A percentile compares a stretch with the other conserved stretches of the same genome.
Evolutionary conservation across 2,113 vertebrate species (phyloP).

Genomic region (Semnornis frantzii): DNA sequence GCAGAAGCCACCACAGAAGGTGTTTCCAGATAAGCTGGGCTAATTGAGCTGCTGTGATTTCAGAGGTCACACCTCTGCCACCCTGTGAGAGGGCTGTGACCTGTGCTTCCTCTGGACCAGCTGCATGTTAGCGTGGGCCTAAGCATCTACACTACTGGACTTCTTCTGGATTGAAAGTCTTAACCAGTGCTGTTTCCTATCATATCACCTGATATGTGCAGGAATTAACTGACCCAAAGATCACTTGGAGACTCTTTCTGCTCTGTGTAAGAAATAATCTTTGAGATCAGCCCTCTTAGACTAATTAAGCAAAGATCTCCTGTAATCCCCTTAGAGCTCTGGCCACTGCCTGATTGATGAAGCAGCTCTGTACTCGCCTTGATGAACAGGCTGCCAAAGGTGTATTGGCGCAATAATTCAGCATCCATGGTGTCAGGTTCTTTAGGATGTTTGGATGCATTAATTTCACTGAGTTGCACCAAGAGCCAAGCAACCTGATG

Average conservation of each 20-base stretch:
- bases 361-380: neutral
- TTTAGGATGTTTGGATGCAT: neutral
- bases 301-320: slow-evolving; percentile 26
- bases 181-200: neutral
- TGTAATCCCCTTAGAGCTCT: slow-evolving; percentile 18
- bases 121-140: neutral
- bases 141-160: neutral
- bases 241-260: neutral
- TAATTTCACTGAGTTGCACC: neutral
- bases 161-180: neutral
- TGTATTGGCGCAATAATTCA: fast-evolving
- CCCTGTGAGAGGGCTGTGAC: neutral
- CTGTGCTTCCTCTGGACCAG: neutral
- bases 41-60: neutral
- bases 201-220: fast-evolving
- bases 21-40: neutral
- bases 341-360: neutral
- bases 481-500: neutral
- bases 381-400: neutral
- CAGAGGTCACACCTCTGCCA: neutral
- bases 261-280: slow-evolving; percentile 13
- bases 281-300: slow-evolving; percentile 7
- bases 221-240: neutral
- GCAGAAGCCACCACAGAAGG: fast-evolving
- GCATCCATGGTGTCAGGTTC: neutral